phyloP scores from a whole-genome alignment of 2,797 vertebrate species.

The Enteromius anoplus region DNA sequence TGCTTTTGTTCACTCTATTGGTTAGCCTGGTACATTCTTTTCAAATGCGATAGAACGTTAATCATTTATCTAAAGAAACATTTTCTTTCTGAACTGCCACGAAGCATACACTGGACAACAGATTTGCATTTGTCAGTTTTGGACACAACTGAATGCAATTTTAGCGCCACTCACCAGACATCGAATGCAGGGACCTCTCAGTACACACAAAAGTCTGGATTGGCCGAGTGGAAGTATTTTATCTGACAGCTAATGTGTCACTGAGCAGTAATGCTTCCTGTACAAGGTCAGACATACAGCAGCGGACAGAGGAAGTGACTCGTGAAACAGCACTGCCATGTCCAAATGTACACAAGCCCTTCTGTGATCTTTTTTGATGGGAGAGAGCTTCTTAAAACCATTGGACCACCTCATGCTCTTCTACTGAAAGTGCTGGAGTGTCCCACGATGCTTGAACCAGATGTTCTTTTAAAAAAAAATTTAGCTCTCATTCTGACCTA shows the following conservation, averaged over 20 bases:
- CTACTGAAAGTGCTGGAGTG: background rate
- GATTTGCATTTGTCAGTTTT: background rate
- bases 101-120: background rate
- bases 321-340: conserved; percentile 14
- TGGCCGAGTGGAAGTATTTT: conserved; percentile 65
- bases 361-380: background rate
- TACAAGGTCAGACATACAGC: conserved; percentile 53
- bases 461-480: background rate
- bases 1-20: background rate
- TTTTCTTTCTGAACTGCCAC: background rate
- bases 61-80: background rate
- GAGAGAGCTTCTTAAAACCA: background rate
- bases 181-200: background rate
- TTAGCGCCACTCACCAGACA: background rate
- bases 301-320: conserved; percentile 33
- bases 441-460: background rate
- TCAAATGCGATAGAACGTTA: background rate
- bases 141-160: background rate
- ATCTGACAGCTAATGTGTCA: conserved; percentile 70
- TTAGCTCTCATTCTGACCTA: background rate
- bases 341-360: background rate
- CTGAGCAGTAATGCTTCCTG: conserved; percentile 53
- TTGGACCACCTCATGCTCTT: background rate
- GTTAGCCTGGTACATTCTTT: background rate
- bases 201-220: conserved; percentile 51